Percentiles rank a stretch among this genome's conserved stretches.
Evolutionary conservation across 2,113 vertebrate genomes (phyloP).

Genomic region (Tinamus guttatus): DNA sequence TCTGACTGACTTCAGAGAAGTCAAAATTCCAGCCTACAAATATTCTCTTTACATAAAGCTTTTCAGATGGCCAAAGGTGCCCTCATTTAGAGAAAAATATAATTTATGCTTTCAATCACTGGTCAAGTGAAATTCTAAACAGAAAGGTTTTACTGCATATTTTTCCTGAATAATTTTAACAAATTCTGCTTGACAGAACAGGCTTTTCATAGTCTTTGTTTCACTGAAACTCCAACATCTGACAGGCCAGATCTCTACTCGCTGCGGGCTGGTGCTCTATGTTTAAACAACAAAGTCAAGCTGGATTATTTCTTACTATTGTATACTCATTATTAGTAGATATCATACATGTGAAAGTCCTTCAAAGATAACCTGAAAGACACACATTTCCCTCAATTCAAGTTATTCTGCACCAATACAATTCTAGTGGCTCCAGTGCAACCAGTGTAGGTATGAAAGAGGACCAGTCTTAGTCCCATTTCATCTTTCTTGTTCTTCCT

Average conservation of each 20-base stretch:
- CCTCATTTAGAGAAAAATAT: not conserved
- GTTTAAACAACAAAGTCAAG: constrained; percentile 23
- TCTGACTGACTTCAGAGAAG: not conserved
- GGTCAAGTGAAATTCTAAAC: not conserved
- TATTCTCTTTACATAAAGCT: accelerated
- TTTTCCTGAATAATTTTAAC: not conserved
- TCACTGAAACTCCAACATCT: not conserved
- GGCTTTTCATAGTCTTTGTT: not conserved
- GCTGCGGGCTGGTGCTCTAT: not conserved
- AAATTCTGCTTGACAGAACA: not conserved
- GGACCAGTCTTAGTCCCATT: not conserved
- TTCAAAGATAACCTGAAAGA: constrained; percentile 32
- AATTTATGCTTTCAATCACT: not conserved
- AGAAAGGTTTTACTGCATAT: not conserved
- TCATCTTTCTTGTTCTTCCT: not conserved
- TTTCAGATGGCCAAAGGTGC: not conserved
- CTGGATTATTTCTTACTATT: constrained; percentile 36
- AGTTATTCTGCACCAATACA: not conserved
- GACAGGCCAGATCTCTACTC: not conserved
- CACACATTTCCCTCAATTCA: not conserved
- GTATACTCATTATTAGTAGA: constrained; percentile 24
- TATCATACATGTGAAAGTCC: constrained; percentile 13
- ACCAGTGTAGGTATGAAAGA: constrained; percentile 48
- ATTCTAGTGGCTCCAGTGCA: constrained; percentile 6
- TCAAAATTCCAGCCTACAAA: not conserved